A percentile compares a stretch with the other conserved stretches of the same genome.
These are phyloP conservation scores for Semnornis frantzii DNA, from an alignment of 2,113 vertebrate species.

Conservation along the genomic window DNA sequence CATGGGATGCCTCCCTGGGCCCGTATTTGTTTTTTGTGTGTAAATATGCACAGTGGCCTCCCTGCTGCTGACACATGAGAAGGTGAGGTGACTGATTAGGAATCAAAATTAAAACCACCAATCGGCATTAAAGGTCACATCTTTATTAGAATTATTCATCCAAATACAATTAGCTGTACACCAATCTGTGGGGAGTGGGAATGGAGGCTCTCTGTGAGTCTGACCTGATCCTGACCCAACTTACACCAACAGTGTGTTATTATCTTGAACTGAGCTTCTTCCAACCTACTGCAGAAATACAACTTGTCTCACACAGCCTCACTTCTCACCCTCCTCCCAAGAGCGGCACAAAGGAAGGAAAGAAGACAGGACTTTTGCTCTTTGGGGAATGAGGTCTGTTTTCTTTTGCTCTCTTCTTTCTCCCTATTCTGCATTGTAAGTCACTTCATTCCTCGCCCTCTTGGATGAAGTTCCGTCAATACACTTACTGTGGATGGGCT, in stretches of 20 bases:
- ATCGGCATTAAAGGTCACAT: slow-evolving; percentile 80
- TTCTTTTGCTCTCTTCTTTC: not conserved
- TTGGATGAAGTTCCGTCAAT: not conserved
- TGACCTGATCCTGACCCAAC: not conserved
- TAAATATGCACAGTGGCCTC: slow-evolving; percentile 75
- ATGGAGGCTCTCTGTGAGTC: not conserved
- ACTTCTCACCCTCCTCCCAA: not conserved
- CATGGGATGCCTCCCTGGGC: slow-evolving; percentile 53
- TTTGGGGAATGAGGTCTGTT: not conserved
- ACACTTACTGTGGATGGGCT: not conserved
- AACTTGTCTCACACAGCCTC: not conserved
- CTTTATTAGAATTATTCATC: slow-evolving; percentile 82
- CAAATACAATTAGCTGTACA: slow-evolving; percentile 75
- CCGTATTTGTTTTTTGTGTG: slow-evolving; percentile 76
- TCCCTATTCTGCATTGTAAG: not conserved
- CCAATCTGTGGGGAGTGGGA: slow-evolving; percentile 40
- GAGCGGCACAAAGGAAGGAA: not conserved
- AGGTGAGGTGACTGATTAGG: slow-evolving; percentile 72
- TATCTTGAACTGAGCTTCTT: not conserved
- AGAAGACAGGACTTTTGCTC: not conserved
- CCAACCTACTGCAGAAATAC: not conserved
- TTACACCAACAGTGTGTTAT: not conserved
- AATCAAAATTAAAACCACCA: slow-evolving; percentile 79
- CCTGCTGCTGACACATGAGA: slow-evolving; percentile 56
- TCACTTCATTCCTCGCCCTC: not conserved